Percentiles rank a stretch among this genome's conserved stretches.
Evolutionary conservation across 2,888 invertebrate genomes (phyloP).

Genomic region (Ferrisia virgata): DNA sequence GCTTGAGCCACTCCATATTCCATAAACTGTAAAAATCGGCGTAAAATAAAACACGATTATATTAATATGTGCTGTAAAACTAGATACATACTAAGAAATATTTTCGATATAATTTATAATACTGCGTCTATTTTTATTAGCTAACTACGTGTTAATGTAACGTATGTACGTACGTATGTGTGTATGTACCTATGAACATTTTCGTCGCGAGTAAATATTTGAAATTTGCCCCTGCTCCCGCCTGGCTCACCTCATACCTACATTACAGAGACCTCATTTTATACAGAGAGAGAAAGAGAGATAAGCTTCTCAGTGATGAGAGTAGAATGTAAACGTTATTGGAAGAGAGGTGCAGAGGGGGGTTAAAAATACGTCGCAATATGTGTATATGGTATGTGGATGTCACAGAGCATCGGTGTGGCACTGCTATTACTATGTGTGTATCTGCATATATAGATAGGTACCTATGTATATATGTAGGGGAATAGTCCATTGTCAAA

Average conservation of each 20-base stretch:
- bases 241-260: no score
- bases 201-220: neutral
- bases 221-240: neutral
- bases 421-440: no score
- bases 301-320: neutral
- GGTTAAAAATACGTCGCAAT: constrained; percentile 3
- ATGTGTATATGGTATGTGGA: no score
- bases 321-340: no score
- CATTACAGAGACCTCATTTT: neutral
- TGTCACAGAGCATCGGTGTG: no score
- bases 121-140: no score
- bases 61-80: no score
- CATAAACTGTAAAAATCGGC: constrained; percentile 25
- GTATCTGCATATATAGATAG: no score
- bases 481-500: neutral
- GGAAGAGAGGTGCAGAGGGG: neutral
- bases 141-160: neutral
- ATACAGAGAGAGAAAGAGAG: no score
- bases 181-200: no score
- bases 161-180: neutral
- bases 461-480: no score
- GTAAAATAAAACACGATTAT: neutral
- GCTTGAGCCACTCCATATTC: constrained; percentile 61
- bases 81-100: no score
- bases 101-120: neutral